These are phyloP conservation scores for Eulemur rufifrons DNA, from an alignment of 2,113 vertebrate genomes.

Conservation along the genomic window DNA sequence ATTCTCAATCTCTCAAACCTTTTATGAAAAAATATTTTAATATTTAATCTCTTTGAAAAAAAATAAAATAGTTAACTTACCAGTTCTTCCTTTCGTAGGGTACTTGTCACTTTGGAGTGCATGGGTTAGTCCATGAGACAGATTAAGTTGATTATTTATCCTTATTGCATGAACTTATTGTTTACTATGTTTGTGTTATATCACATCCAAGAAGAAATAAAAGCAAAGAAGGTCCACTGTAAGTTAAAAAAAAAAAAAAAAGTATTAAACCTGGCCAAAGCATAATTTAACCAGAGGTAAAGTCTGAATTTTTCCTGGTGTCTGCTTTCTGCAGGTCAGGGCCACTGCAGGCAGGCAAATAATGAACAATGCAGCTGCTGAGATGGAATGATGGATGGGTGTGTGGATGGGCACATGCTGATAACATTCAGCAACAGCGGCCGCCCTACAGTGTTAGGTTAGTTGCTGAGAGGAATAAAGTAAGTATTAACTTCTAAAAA, in stretches of 20 bases:
- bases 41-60: conserved; percentile 18
- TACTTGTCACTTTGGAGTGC: background rate
- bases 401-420: background rate
- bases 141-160: background rate
- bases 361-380: background rate
- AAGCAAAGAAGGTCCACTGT: background rate
- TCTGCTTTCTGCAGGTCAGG: background rate
- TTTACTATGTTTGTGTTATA: background rate
- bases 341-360: background rate
- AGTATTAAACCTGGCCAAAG: background rate
- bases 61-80: background rate
- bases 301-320: background rate
- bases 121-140: background rate
- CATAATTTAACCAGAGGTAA: background rate
- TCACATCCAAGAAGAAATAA: background rate
- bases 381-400: background rate
- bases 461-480: background rate
- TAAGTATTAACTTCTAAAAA: background rate
- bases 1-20: background rate
- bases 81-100: background rate
- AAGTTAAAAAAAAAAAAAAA: background rate
- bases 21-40: background rate
- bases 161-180: background rate
- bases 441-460: background rate
- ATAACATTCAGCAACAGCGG: background rate